Percentiles rank a stretch among this genome's conserved stretches.
These are phyloP conservation scores for Sphaeramia orbicularis DNA, from an alignment of 2,797 vertebrate genomes.

Conservation along the genomic window DNA sequence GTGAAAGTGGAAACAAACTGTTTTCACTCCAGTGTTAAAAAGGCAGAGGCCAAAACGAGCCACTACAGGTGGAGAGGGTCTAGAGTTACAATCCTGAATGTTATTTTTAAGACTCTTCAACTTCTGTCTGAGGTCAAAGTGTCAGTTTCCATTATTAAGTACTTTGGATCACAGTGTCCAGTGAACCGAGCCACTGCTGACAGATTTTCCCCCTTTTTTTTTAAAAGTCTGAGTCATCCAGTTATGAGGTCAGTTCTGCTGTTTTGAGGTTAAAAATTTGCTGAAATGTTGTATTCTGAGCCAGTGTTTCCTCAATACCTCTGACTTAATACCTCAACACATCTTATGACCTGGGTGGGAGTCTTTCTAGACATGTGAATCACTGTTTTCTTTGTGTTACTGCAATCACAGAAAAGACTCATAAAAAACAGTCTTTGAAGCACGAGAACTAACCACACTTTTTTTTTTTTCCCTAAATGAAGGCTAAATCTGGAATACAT, in stretches of 20 bases:
- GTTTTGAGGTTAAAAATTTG: neutral
- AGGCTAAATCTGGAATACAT: constrained; percentile 22
- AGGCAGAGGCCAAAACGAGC: constrained; percentile 41
- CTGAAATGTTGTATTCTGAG: neutral
- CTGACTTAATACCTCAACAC: neutral
- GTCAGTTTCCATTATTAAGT: too few relatives aligned
- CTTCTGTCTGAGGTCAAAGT: too few relatives aligned
- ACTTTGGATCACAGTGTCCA: too few relatives aligned
- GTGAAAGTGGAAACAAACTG: constrained; percentile 57
- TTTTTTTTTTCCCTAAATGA: neutral
- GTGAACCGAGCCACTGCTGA: too few relatives aligned
- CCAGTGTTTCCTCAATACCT: neutral
- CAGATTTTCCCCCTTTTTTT: too few relatives aligned
- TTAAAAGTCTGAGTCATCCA: too few relatives aligned
- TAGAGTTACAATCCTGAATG: neutral
- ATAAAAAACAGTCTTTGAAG: constrained; percentile 5
- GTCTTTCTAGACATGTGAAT: neutral
- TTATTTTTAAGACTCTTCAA: too few relatives aligned
- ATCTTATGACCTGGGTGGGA: neutral
- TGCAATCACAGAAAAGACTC: neutral
- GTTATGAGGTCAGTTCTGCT: neutral
- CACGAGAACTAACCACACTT: constrained; percentile 16
- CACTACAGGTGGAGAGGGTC: constrained; percentile 34
- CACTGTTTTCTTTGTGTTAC: constrained; percentile 8
- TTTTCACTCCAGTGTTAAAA: constrained; percentile 57